Evolutionary conservation across 1,140 invertebrate genomes (phyloP), one percentile per base, ranked within the genome.

Genomic region (Drosophila nikananu): DNA sequence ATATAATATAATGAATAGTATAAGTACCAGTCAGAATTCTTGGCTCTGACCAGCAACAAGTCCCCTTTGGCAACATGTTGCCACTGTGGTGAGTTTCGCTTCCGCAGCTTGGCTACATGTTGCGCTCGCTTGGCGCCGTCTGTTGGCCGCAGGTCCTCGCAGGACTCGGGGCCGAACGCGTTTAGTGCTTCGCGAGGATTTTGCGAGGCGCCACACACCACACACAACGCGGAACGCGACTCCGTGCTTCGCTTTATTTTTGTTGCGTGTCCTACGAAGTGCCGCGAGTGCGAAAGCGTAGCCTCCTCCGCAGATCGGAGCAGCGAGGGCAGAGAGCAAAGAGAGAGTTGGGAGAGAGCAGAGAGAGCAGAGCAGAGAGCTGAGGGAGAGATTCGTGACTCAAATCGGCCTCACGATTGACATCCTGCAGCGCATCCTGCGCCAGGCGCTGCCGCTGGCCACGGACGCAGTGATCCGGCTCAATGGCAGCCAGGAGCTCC

Each of bases 141-240:
- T 63, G 60, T 19, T 46, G 21, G 61, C 32, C n/a, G 59, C 52
- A 61, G 54, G 80, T 30, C 46, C 32, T 30, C 42, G 48, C 74
- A 74, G 37, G 63, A 64, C 41, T 39, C 39, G 39, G 32, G 66
- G 52, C n/a, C 70, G 39, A 32, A 9, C 5, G 35, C 25, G 44
- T 44, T 86, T 71, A 86, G 83, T 86, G 80, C 80, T 72, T 81
- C 70, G 81, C 83, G 76, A 70, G 61, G 52, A 70, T 8, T 30
- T 65, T 87, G 66, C 76, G 80, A 83, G 71, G 71, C 71, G 63
- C 76, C 71, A 80, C 54, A 77, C 76, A 86, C 66, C 54, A 77
- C 76, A 86, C 66, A 83, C 59, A 55, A 30, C 67, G 48, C 81
- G 81, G 66, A 70, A 55, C 63, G 42, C 30, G 37, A 39, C 30